A percentile compares a stretch with the other conserved stretches of the same genome.
Evolutionary conservation across 2,797 vertebrate species (phyloP).

Genomic region (Euphonia xanthogaster): DNA sequence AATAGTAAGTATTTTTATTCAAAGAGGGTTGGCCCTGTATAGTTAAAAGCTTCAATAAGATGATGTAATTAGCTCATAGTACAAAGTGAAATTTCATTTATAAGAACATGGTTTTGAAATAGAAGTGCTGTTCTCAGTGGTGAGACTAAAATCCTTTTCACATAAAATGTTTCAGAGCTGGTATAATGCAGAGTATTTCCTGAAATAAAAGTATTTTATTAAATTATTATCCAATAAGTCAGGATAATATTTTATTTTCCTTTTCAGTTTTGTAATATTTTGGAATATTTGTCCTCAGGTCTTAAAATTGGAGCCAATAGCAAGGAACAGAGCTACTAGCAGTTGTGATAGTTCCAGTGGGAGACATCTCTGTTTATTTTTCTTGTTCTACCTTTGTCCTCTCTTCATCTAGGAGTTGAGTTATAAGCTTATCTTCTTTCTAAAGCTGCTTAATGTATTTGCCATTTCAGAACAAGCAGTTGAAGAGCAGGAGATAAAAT

Average conservation of each 20-base stretch:
- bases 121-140: neutral
- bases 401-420: neutral
- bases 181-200: neutral
- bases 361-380: neutral
- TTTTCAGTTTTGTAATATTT: neutral
- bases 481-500: slow-evolving; percentile 13
- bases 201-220: neutral
- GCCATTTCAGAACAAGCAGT: neutral
- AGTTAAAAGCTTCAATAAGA: neutral
- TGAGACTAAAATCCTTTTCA: neutral
- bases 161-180: neutral
- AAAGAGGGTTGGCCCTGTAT: neutral
- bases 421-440: neutral
- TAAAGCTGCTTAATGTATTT: slow-evolving; percentile 42
- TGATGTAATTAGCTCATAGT: neutral
- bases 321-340: neutral
- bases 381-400: neutral
- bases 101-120: neutral
- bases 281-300: neutral
- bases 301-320: neutral
- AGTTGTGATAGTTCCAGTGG: neutral
- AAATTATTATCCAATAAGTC: neutral
- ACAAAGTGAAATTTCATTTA: neutral
- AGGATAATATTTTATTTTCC: neutral
- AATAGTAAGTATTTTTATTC: slow-evolving; percentile 84